Percentiles rank a stretch among this genome's conserved stretches.
Evolutionary conservation across 2,113 vertebrate species (phyloP).

Genomic region (Toxotes chatareus): DNA sequence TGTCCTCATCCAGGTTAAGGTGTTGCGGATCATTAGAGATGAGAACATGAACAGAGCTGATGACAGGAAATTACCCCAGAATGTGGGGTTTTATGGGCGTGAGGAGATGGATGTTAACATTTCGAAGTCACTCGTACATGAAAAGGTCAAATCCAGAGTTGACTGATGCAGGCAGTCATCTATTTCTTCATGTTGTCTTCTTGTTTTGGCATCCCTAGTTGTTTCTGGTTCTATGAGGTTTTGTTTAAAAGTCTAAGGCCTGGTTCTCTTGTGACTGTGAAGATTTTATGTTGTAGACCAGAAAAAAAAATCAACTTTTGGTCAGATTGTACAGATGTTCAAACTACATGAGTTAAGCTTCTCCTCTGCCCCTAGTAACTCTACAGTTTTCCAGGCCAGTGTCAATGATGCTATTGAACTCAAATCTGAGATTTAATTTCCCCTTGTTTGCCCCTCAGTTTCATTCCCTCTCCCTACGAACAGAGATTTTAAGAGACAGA

Average conservation of each 20-base stretch:
- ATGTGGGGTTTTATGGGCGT: not conserved
- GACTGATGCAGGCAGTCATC: slow-evolving; percentile 24
- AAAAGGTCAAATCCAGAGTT: slow-evolving; percentile 41
- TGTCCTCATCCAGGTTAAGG: not conserved
- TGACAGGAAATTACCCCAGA: slow-evolving; percentile 15
- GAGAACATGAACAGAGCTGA: slow-evolving; percentile 31
- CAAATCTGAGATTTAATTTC: slow-evolving; percentile 40
- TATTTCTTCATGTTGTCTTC: slow-evolving; percentile 27
- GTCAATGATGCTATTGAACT: not conserved
- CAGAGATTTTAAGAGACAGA: slow-evolving; percentile 69
- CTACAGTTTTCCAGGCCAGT: not conserved
- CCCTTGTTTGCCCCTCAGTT: not conserved
- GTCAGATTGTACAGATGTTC: no score
- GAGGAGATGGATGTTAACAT: slow-evolving; percentile 19
- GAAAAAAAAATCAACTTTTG: no score
- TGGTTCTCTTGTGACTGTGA: no score
- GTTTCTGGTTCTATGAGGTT: not conserved
- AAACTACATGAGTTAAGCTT: not conserved
- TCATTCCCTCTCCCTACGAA: slow-evolving; percentile 13
- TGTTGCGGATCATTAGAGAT: not conserved
- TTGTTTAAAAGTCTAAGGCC: not conserved
- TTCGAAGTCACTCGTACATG: not conserved
- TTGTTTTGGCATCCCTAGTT: not conserved
- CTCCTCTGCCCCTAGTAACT: not conserved
- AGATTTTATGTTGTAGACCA: not conserved